A percentile compares a stretch with the other conserved stretches of the same genome.
phyloP scores from a whole-genome alignment of 2,797 vertebrate genomes.

The Gobionotothen gibberifrons region DNA sequence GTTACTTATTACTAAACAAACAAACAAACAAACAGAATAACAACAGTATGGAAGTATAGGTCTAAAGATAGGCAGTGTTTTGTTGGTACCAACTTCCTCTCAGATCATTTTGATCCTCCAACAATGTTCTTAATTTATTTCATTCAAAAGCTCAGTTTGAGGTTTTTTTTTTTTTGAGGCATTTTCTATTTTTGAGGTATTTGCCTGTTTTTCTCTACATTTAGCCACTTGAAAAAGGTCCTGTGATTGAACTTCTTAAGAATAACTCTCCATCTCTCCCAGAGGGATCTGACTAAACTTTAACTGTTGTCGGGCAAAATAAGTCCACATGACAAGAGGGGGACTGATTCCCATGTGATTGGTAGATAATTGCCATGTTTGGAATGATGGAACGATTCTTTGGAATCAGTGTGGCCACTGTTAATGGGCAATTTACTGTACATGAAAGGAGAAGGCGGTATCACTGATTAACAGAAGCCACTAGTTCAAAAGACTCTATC shows the following conservation, averaged over 20 bases:
- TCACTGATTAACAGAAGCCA: conserved; percentile 79
- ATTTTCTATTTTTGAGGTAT: conserved; percentile 67
- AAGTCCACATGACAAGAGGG: conserved; percentile 66
- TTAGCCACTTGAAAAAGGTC: conserved; percentile 59
- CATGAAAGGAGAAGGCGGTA: conserved; percentile 58
- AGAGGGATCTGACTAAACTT: conserved; percentile 68
- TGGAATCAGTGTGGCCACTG: conserved; percentile 61
- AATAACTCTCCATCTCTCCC: conserved; percentile 59
- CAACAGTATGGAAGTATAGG: neutral
- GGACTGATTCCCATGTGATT: conserved; percentile 78
- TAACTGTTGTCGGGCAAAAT: conserved; percentile 68
- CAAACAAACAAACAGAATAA: neutral
- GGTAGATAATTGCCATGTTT: conserved; percentile 81
- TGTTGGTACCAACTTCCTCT: neutral
- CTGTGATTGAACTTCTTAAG: conserved; percentile 58
- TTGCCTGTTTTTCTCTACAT: conserved; percentile 61
- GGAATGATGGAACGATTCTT: conserved; percentile 77
- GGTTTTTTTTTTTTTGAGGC: too few relatives aligned
- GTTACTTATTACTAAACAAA: conserved; percentile 1
- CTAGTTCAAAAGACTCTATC: conserved; percentile 48
- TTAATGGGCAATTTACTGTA: conserved; percentile 67
- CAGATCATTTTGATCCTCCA: neutral
- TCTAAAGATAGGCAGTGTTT: neutral
- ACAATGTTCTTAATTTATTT: neutral
- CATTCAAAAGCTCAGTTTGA: neutral